Percentiles rank a stretch among this genome's conserved stretches.
Conservation (phyloP, 2,888 invertebrate genomes). For the Ashinkailepas kermadecensis region DNA sequence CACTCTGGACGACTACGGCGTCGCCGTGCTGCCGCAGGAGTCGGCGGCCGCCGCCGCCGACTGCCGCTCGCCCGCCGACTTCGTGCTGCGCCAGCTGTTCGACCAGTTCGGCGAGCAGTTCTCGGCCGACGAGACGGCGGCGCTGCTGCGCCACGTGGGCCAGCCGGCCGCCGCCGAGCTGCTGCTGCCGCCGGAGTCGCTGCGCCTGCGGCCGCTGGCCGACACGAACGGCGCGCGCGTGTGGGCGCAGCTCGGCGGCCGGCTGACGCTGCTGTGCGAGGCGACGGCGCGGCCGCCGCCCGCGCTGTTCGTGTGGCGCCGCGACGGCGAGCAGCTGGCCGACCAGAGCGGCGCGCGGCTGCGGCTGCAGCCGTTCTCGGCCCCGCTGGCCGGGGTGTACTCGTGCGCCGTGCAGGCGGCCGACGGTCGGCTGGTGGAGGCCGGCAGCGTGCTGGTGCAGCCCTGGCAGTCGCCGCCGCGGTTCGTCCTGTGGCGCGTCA, state of each 20-base stretch:
- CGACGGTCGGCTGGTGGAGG: neutral
- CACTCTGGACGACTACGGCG: neutral
- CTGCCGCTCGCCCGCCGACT: neutral
- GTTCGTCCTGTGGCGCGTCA: neutral
- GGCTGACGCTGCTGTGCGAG: neutral
- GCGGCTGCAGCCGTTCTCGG: neutral
- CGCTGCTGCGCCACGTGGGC: neutral
- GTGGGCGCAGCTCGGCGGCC: constrained; percentile 10
- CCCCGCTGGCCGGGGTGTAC: neutral
- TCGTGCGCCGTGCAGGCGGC: neutral
- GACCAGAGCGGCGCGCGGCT: neutral
- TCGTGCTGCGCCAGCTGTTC: neutral
- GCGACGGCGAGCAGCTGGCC: neutral
- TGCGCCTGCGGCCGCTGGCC: neutral
- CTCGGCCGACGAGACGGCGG: neutral
- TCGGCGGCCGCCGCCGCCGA: neutral
- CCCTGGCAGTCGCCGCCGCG: neutral
- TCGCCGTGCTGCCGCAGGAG: neutral
- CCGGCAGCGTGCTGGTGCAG: neutral
- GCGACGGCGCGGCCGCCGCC: neutral
- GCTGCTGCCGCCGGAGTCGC: neutral
- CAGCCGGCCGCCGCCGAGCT: neutral
- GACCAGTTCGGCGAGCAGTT: neutral
- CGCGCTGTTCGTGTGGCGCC: neutral
- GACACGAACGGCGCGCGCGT: neutral